Evolutionary conservation across 2,113 vertebrate species (phyloP).

Genomic region (Semicossyphus pulcher): DNA sequence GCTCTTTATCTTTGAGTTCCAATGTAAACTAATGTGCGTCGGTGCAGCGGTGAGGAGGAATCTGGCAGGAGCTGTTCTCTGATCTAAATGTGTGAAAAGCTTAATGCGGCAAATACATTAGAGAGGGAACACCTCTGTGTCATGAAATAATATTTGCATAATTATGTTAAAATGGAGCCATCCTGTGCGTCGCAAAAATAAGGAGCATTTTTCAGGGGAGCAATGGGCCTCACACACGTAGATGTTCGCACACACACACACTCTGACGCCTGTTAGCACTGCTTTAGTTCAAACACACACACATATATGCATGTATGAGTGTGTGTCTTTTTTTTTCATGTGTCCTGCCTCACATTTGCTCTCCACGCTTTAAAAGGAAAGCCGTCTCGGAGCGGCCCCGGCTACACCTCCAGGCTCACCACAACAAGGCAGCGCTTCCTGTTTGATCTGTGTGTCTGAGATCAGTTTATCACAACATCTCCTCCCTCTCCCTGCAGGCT

Average conservation of each 20-base stretch:
- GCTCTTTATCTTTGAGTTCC: slow-evolving; percentile 38
- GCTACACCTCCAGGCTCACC: slow-evolving; percentile 31
- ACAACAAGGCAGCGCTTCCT: slow-evolving; percentile 34
- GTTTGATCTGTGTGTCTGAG: slow-evolving; percentile 38
- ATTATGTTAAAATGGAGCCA: slow-evolving; percentile 35
- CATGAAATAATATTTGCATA: slow-evolving; percentile 51
- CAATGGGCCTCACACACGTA: too few relatives aligned
- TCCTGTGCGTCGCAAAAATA: slow-evolving; percentile 11
- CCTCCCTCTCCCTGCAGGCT: slow-evolving; percentile 16
- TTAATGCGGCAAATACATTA: slow-evolving; percentile 40
- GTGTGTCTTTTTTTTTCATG: slow-evolving; percentile 5
- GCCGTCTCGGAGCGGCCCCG: background rate
- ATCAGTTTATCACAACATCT: slow-evolving; percentile 45
- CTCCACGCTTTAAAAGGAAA: slow-evolving; percentile 4
- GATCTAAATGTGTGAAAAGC: slow-evolving; percentile 31
- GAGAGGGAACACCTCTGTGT: slow-evolving; percentile 31
- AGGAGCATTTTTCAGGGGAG: slow-evolving; percentile 15
- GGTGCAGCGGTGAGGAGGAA: slow-evolving; percentile 19
- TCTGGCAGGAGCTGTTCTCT: slow-evolving; percentile 18
- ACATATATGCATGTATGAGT: background rate
- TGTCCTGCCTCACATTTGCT: slow-evolving; percentile 29
- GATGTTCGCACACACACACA: background rate
- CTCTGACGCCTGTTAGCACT: background rate
- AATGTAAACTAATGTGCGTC: slow-evolving; percentile 39
- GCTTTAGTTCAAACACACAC: background rate